Evolutionary conservation across 2,113 vertebrate species (phyloP), one percentile per base, ranked within the genome.

Genomic region (Cottus gobio): DNA sequence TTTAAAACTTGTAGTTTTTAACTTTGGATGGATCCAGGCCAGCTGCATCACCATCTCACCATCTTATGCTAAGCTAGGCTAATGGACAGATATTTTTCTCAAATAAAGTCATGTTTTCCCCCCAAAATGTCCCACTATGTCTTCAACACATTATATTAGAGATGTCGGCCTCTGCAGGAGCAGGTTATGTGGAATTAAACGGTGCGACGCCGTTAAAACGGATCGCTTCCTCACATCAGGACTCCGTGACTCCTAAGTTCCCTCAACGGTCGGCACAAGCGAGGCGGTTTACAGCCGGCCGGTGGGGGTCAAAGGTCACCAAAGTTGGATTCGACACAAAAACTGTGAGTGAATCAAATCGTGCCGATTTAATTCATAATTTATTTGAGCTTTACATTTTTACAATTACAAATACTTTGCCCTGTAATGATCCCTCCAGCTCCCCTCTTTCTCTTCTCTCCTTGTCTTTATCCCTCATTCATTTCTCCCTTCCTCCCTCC

Each of bases 391-490:
- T 28, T 15, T 18, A 80, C 50, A 57, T 26, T 66, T 58, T 80
- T 9, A 60, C 48, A 11, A 20, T 62, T 5, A 10, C 28, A 63
- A 79, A 75, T 8, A 54, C 31, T 10, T 28, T 61, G n/a, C 2
- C 54, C 56, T 56, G 39, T 74, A 34, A 70, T 50, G 63, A 24
- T 66, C 66, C 57, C 70, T 82, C 64, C 78, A 31, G 76, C 82
- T 73, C 54, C 24, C 31, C 34, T 64, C 56, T 31, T 20, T 37
- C 37, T 30, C 9, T 9, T 34, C 64, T 48, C 57, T 61, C 77
- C 70, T 31, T 61, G 76, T 79, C 71, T 79, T 61, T 36, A 48
- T 83, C 80, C 69, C 73, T 83, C 85, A 72, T 80, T 80, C 84
- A 80, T 86, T 79, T 60, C 56, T 50, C 58, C 37, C 64, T 63